phyloP scores from a whole-genome alignment of 2,888 invertebrate species.

The Nymphalis polychloros region DNA sequence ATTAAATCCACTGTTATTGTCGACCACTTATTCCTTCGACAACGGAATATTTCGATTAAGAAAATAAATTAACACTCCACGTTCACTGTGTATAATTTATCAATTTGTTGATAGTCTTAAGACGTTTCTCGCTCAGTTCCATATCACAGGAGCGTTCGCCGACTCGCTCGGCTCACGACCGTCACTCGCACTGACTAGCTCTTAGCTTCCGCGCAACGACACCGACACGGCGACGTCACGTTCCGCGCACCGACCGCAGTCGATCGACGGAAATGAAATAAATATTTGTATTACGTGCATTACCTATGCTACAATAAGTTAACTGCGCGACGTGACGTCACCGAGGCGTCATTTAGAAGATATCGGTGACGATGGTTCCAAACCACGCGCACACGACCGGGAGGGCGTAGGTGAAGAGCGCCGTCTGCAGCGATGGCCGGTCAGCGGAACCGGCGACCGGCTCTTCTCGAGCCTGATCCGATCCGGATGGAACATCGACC shows the following conservation, averaged over 20 bases:
- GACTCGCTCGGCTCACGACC: slow-evolving; percentile 13
- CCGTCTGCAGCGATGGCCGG: slow-evolving; percentile 80
- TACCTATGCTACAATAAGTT: slow-evolving; percentile 31
- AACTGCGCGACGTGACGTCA: slow-evolving; percentile 27
- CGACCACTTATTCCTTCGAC: slow-evolving; percentile 52
- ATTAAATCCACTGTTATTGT: slow-evolving; percentile 59
- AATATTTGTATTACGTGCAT: slow-evolving; percentile 23
- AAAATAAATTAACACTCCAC: slow-evolving; percentile 52
- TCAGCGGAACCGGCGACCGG: slow-evolving; percentile 61
- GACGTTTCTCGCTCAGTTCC: slow-evolving; percentile 34
- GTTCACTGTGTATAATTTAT: slow-evolving; percentile 44
- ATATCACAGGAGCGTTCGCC: slow-evolving; percentile 69
- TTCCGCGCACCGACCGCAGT: slow-evolving; percentile 10
- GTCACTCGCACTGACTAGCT: slow-evolving; percentile 64
- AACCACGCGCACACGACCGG: slow-evolving; percentile 93
- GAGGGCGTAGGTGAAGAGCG: slow-evolving; percentile 88
- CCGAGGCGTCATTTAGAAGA: slow-evolving; percentile 83
- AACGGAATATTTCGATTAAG: slow-evolving; percentile 26
- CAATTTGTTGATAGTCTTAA: slow-evolving; percentile 54
- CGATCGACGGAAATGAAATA: slow-evolving; percentile 12
- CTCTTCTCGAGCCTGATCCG: slow-evolving; percentile 47
- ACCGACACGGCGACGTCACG: slow-evolving; percentile 23
- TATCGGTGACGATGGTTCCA: slow-evolving; percentile 89
- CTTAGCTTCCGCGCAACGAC: slow-evolving; percentile 16
- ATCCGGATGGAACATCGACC: slow-evolving; percentile 9